These are phyloP conservation scores for Plebejus anna DNA, from an alignment of 2,888 invertebrate genomes.

Conservation along the genomic window DNA sequence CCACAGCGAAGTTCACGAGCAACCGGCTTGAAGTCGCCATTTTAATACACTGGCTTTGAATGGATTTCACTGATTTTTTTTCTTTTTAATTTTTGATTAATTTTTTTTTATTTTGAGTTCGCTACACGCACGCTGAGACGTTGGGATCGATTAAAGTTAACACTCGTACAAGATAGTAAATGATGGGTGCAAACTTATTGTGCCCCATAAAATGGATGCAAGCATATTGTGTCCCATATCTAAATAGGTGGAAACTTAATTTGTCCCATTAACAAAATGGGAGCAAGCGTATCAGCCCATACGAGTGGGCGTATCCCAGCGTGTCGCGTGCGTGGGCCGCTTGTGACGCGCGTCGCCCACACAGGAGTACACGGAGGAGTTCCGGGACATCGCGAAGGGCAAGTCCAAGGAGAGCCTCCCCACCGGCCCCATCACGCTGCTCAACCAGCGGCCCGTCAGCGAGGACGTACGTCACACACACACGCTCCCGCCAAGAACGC, in stretches of 20 bases:
- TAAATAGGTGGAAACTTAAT: neutral
- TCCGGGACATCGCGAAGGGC: slow-evolving; percentile 97
- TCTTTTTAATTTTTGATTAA: slow-evolving; percentile 42
- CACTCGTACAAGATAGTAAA: neutral
- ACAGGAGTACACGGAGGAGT: slow-evolving; percentile 98
- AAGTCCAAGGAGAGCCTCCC: slow-evolving; percentile 95
- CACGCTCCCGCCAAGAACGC: neutral
- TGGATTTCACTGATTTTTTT: slow-evolving; percentile 55
- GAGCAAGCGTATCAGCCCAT: neutral
- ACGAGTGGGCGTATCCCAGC: slow-evolving; percentile 46
- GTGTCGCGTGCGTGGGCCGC: slow-evolving; percentile 49
- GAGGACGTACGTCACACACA: slow-evolving; percentile 88
- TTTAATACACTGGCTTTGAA: slow-evolving; percentile 61
- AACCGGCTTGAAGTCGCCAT: slow-evolving; percentile 35
- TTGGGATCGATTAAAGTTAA: slow-evolving; percentile 47
- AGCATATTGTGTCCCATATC: neutral
- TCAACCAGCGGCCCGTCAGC: slow-evolving; percentile 96
- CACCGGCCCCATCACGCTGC: slow-evolving; percentile 94
- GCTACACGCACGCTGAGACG: slow-evolving; percentile 66
- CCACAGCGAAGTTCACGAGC: slow-evolving; percentile 33
- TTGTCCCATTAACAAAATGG: neutral
- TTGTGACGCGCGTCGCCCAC: slow-evolving; percentile 66
- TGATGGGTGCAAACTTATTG: neutral
- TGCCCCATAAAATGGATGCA: neutral
- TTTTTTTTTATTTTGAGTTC: slow-evolving; percentile 59